Evolutionary conservation across 1,140 invertebrate genomes (phyloP).

Genomic region (Drosophila sturtevanti): DNA sequence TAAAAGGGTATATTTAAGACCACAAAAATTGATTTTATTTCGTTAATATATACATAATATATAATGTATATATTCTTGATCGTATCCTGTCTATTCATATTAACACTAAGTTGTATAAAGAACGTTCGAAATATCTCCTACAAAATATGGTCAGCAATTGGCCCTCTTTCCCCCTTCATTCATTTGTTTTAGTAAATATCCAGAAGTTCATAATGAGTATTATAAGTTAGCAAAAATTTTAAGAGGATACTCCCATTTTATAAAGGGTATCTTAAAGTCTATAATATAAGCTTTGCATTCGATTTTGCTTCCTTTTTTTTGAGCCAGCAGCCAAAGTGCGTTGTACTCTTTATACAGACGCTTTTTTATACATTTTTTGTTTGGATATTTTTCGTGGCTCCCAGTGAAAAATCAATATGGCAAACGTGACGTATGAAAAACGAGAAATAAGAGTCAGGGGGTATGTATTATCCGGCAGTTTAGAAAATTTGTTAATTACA

Average conservation of each 20-base stretch:
- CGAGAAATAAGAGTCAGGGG: not conserved
- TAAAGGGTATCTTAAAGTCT: no score
- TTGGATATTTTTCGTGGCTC: constrained; percentile 17
- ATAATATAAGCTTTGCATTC: not conserved
- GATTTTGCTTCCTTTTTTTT: constrained; percentile 12
- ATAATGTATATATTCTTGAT: no score
- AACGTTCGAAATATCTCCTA: no score
- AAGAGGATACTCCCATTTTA: no score
- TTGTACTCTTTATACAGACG: constrained; percentile 53
- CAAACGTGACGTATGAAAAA: constrained; percentile 47
- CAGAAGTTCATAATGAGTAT: no score
- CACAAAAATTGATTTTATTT: not conserved
- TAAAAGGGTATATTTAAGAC: constrained; percentile 4
- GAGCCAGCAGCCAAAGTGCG: constrained; percentile 71
- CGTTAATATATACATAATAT: not conserved
- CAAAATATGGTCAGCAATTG: no score
- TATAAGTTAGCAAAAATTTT: no score
- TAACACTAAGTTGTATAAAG: no score
- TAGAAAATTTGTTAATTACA: constrained; percentile 9
- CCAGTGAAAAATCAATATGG: constrained; percentile 1
- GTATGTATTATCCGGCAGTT: constrained; percentile 4
- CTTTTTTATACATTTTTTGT: not conserved
- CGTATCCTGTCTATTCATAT: no score
- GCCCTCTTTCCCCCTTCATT: no score
- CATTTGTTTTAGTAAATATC: no score